Evolutionary conservation across 1,140 invertebrate species (phyloP).

Genomic region (Zaprionus nigranus): DNA sequence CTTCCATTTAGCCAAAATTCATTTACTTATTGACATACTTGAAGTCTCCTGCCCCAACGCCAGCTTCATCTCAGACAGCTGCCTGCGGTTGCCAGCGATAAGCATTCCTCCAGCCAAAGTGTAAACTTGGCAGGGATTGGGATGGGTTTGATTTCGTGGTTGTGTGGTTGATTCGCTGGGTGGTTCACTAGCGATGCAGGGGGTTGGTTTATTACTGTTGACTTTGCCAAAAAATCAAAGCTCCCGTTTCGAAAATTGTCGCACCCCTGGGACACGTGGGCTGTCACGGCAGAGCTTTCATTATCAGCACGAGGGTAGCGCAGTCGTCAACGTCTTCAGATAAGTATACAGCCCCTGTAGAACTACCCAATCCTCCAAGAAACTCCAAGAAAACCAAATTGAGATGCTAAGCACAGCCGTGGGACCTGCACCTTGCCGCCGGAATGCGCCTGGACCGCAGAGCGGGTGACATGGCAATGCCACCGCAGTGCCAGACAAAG

Average conservation of each 20-base stretch:
- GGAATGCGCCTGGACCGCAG: slow-evolving; percentile 20
- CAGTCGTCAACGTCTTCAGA: slow-evolving; percentile 29
- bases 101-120: slow-evolving; percentile 25
- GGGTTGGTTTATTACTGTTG: slow-evolving; percentile 24
- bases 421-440: background rate
- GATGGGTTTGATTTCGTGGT: background rate
- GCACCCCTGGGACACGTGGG: slow-evolving; percentile 59
- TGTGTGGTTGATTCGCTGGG: background rate
- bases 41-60: slow-evolving; percentile 28
- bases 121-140: background rate
- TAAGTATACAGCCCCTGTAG: background rate
- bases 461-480: slow-evolving; percentile 13
- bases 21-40: slow-evolving; percentile 74
- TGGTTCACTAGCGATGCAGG: background rate
- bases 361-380: slow-evolving; percentile 1
- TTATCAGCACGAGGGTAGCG: slow-evolving; percentile 59
- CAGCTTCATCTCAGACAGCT: background rate
- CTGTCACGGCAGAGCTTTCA: slow-evolving; percentile 59
- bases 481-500: slow-evolving; percentile 53
- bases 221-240: slow-evolving; percentile 61
- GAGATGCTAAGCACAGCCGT: slow-evolving; percentile 61
- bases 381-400: slow-evolving; percentile 60
- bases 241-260: slow-evolving; percentile 54
- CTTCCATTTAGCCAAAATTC: slow-evolving; percentile 66
- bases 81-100: slow-evolving; percentile 51